A percentile compares a stretch with the other conserved stretches of the same genome.
phyloP scores from a whole-genome alignment of 2,797 vertebrate genomes.

The Platyrinchus mystaceus region DNA sequence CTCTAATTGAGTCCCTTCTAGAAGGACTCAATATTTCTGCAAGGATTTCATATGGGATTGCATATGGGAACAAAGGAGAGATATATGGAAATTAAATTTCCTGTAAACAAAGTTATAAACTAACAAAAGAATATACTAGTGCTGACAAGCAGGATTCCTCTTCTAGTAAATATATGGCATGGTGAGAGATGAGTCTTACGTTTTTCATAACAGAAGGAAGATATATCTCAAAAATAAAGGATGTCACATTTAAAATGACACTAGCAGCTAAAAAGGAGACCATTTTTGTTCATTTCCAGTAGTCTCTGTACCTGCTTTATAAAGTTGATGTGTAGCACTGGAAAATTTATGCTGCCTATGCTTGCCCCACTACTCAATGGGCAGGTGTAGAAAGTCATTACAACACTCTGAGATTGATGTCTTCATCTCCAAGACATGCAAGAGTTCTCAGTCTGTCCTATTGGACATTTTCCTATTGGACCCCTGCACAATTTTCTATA shows the following conservation, averaged over 20 bases:
- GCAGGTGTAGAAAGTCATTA: not conserved
- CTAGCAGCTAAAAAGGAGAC: not conserved
- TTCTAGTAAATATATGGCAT: not conserved
- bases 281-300: not conserved
- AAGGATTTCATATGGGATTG: not conserved
- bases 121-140: not conserved
- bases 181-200: not conserved
- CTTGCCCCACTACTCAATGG: not conserved
- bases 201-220: not conserved
- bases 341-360: not conserved
- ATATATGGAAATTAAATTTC: not conserved
- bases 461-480: not conserved
- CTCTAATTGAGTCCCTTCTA: not conserved
- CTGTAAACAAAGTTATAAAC: not conserved
- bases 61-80: not conserved
- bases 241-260: not conserved
- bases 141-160: not conserved
- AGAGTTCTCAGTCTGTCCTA: not conserved
- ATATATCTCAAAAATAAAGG: not conserved
- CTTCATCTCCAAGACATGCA: not conserved
- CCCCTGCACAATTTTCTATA: not conserved
- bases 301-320: not conserved
- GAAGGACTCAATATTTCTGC: not conserved
- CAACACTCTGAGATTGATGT: not conserved
- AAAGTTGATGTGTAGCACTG: not conserved